These are phyloP conservation scores for Hypocryptadius cinnamomeus DNA, from an alignment of 2,113 vertebrate species.

Conservation along the genomic window DNA sequence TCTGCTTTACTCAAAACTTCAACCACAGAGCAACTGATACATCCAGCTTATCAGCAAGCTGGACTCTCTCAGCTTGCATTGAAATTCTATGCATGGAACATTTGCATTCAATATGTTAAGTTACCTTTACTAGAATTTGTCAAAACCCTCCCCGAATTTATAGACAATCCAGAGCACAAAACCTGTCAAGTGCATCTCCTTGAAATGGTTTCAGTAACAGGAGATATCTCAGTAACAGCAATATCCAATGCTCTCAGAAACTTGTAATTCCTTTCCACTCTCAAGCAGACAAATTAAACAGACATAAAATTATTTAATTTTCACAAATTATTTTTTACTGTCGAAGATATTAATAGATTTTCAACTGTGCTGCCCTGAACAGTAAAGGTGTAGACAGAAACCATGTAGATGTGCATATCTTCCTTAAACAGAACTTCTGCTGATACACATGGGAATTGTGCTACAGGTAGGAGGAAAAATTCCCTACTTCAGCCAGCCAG, in stretches of 20 bases:
- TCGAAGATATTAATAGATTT: neutral
- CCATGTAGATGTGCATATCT: neutral
- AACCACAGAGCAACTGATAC: neutral
- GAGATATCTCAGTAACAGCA: neutral
- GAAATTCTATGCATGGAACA: neutral
- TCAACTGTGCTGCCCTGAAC: neutral
- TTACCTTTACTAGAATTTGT: neutral
- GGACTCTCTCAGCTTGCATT: neutral
- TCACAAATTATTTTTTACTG: neutral
- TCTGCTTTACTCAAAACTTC: neutral
- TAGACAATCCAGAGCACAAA: neutral
- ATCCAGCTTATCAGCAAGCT: neutral
- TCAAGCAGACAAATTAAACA: neutral
- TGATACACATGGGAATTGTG: neutral
- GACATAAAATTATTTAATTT: conserved; percentile 24
- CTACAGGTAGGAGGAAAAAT: neutral
- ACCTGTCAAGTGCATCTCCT: neutral
- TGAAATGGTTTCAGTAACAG: neutral
- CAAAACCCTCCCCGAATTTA: neutral
- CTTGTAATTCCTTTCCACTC: neutral
- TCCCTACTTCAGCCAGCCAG: neutral
- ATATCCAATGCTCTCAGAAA: neutral
- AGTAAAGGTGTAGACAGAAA: neutral
- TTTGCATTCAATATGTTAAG: neutral
- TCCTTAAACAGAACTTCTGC: neutral